A percentile compares a stretch with the other conserved stretches of the same genome.
These are phyloP conservation scores for Porites lutea DNA, from an alignment of 64 coral and sea anemone genomes.

Conservation along the genomic window DNA sequence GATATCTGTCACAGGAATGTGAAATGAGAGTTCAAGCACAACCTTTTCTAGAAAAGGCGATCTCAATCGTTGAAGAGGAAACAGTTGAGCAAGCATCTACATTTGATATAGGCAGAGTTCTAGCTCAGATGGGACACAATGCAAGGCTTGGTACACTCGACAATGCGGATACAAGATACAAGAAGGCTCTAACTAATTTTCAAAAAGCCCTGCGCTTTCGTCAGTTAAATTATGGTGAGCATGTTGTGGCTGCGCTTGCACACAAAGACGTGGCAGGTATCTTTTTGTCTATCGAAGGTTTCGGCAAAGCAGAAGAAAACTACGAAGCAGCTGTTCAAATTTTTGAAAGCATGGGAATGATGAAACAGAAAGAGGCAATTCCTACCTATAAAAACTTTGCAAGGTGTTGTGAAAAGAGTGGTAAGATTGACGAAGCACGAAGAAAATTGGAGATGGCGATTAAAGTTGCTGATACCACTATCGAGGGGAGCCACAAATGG, in stretches of 20 bases:
- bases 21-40: background rate
- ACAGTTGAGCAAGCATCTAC: background rate
- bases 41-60: background rate
- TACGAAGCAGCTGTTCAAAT: slow-evolving; percentile 36
- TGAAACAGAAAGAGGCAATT: slow-evolving; percentile 58
- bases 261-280: slow-evolving; percentile 48
- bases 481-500: slow-evolving; percentile 57
- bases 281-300: background rate
- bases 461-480: slow-evolving; percentile 20
- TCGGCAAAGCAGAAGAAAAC: slow-evolving; percentile 14
- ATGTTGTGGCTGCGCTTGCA: slow-evolving; percentile 60
- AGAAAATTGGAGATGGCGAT: slow-evolving; percentile 20
- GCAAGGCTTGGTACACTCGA: background rate
- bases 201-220: slow-evolving; percentile 7
- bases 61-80: background rate
- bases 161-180: background rate
- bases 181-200: slow-evolving; percentile 30
- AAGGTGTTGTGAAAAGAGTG: slow-evolving; percentile 34
- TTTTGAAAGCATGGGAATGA: slow-evolving; percentile 1
- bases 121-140: slow-evolving; percentile 28
- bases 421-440: slow-evolving; percentile 3
- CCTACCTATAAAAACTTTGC: slow-evolving; percentile 42
- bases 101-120: slow-evolving; percentile 31
- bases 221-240: background rate
- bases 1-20: slow-evolving; percentile 44